These are phyloP conservation scores for Pristionchus mayeri DNA, from an alignment of 2,888 invertebrate species.

Conservation along the genomic window DNA sequence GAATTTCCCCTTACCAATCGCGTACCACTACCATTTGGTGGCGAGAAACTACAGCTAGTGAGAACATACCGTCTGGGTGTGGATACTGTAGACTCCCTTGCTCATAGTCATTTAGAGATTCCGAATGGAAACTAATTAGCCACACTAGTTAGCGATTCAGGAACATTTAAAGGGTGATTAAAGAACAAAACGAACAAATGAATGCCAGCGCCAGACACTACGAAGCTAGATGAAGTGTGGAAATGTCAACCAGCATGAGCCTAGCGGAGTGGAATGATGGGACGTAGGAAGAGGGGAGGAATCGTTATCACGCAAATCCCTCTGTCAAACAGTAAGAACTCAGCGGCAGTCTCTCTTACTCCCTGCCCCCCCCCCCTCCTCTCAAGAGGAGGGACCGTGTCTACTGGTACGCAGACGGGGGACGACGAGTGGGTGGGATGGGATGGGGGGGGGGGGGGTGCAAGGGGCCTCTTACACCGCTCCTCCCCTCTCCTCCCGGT, in stretches of 20 bases:
- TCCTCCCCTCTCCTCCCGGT: background rate
- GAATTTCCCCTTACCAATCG: background rate
- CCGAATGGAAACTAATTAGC: background rate
- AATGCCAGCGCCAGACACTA: background rate
- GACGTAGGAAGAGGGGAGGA: background rate
- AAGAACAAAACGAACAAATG: background rate
- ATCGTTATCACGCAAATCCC: background rate
- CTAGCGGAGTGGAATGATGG: constrained; percentile 1
- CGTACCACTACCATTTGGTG: too few relatives aligned
- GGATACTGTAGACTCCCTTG: constrained; percentile 25
- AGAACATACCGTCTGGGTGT: background rate
- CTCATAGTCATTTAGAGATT: background rate
- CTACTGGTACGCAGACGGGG: background rate
- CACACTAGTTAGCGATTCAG: background rate
- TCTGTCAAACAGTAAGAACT: constrained; percentile 8
- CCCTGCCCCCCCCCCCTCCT: background rate
- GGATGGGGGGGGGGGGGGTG: constrained; percentile 6
- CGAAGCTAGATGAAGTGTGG: background rate
- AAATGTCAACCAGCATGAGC: background rate
- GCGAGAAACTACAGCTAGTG: too few relatives aligned
- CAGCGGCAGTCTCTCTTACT: background rate
- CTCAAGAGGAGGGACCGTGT: background rate
- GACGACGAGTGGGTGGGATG: background rate
- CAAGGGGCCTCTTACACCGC: constrained; percentile 33
- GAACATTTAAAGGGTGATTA: constrained; percentile 28